Percentiles rank a stretch among this genome's conserved stretches.
Evolutionary conservation across 2,888 invertebrate genomes (phyloP).

Genomic region (Cephus pygmeus): DNA sequence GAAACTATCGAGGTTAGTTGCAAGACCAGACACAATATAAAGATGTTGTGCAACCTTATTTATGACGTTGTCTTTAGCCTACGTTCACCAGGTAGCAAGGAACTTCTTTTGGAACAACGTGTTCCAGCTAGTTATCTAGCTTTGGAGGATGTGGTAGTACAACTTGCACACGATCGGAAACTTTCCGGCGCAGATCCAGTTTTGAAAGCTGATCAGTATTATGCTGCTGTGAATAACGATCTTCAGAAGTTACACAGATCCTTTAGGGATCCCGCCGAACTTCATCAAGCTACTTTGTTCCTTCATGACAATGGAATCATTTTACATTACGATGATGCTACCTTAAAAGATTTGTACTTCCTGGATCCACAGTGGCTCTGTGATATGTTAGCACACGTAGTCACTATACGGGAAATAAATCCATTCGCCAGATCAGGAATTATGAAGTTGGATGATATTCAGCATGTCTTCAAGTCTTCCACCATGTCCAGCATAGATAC

Average conservation of each 20-base stretch:
- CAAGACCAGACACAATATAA: constrained; percentile 89
- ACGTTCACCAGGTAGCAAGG: constrained; percentile 90
- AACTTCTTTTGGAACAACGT: constrained; percentile 89
- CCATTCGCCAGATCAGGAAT: constrained; percentile 92
- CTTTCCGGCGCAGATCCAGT: constrained; percentile 82
- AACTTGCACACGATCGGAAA: constrained; percentile 82
- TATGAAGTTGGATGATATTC: constrained; percentile 93
- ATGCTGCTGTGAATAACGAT: constrained; percentile 63
- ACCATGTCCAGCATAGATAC: constrained; percentile 78
- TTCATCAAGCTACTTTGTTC: constrained; percentile 96
- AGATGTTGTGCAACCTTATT: constrained; percentile 88
- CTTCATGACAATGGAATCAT: constrained; percentile 98
- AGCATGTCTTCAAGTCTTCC: constrained; percentile 92
- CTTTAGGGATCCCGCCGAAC: constrained; percentile 89
- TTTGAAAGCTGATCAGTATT: constrained; percentile 82
- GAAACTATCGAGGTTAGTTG: constrained; percentile 93
- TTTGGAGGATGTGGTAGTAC: constrained; percentile 90
- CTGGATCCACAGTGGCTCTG: constrained; percentile 98
- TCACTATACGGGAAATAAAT: constrained; percentile 96
- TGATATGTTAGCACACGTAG: constrained; percentile 96
- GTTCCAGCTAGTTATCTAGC: constrained; percentile 96
- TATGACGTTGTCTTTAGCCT: constrained; percentile 94
- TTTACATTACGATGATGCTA: constrained; percentile 94
- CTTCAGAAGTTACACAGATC: constrained; percentile 76
- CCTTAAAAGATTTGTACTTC: constrained; percentile 94